phyloP scores from a whole-genome alignment of 2,888 invertebrate genomes.

The Aplocera efformata region DNA sequence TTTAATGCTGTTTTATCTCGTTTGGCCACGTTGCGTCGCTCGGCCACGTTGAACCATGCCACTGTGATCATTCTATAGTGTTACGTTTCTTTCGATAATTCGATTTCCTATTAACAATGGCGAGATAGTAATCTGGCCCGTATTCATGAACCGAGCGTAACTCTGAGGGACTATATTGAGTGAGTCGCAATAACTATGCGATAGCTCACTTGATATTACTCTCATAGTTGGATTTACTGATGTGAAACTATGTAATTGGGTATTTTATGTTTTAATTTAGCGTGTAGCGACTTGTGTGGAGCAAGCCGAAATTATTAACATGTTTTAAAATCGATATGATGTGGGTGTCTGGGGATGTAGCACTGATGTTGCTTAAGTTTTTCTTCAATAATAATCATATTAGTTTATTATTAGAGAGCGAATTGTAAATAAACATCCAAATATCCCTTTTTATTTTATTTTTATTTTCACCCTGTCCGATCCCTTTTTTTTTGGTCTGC shows the following conservation, averaged over 20 bases:
- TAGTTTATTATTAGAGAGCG: conserved; percentile 72
- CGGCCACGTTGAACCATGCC: conserved; percentile 33
- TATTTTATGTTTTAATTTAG: conserved; percentile 69
- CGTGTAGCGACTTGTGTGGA: conserved; percentile 59
- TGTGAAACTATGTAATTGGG: conserved; percentile 62
- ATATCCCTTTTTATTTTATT: conserved; percentile 76
- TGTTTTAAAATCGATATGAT: conserved; percentile 61
- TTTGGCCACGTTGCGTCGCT: conserved; percentile 1
- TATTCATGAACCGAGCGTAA: conserved; percentile 27
- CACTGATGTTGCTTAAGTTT: conserved; percentile 68
- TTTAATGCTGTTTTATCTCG: conserved; percentile 13
- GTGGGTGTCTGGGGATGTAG: conserved; percentile 69
- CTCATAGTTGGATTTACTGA: not conserved
- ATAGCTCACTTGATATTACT: conserved; percentile 14
- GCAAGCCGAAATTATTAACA: conserved; percentile 65
- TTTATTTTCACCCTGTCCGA: conserved; percentile 57
- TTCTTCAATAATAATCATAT: conserved; percentile 72
- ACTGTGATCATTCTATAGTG: conserved; percentile 46
- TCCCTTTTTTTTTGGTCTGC: conserved; percentile 44
- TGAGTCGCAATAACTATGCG: conserved; percentile 12
- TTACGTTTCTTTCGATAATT: conserved; percentile 34
- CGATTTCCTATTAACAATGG: conserved; percentile 48
- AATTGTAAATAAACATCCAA: conserved; percentile 80
- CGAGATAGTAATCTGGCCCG: not conserved
- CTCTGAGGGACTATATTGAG: conserved; percentile 3